Evolutionary conservation across 2,113 vertebrate species (phyloP).

Genomic region (human (Homo sapiens)): GRCh38 chr7:65602001-65602500

Average conservation of each 20-base stretch:
- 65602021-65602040: neutral
- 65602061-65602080: neutral
- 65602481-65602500: neutral
- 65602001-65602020: neutral
- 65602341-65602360: neutral
- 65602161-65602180: neutral
- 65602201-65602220: neutral
- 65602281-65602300: neutral
- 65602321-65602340: neutral
- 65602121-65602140: neutral
- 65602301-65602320: neutral
- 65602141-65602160: neutral
- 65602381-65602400: neutral
- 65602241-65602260: neutral
- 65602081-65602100: neutral
- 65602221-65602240: neutral
- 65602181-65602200: neutral
- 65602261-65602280: neutral
- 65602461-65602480: neutral
- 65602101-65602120: neutral
- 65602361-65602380: neutral
- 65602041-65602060: neutral
- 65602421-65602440: neutral
- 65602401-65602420: neutral
- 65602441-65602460: neutral